Conservation (phyloP, 2,888 invertebrate species). For the Stenolophus ochropezus region DNA sequence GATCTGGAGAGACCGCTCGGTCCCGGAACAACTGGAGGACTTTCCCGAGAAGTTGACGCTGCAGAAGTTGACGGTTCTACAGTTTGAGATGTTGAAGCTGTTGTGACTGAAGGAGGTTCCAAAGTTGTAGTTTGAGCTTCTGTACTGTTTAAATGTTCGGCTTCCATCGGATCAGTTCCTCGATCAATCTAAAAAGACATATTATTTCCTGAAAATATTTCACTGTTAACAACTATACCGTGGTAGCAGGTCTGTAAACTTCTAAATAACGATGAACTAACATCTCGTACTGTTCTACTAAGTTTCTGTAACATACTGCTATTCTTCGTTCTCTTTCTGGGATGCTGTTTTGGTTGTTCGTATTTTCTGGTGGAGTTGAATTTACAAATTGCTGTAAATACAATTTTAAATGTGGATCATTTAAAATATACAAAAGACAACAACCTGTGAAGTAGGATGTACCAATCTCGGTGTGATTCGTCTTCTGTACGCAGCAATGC, state of each 20-base stretch:
- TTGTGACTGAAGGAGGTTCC: conserved; percentile 64
- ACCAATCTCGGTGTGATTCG: conserved; percentile 68
- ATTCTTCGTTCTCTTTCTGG: conserved; percentile 74
- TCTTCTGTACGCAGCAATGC: conserved; percentile 68
- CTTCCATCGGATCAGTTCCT: conserved; percentile 83
- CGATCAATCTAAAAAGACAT: conserved; percentile 78
- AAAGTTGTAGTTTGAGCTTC: conserved; percentile 64
- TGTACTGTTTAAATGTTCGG: conserved; percentile 71
- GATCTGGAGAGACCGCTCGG: conserved; percentile 58
- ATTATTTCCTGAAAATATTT: not conserved
- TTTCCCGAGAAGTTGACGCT: not conserved
- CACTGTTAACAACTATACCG: conserved; percentile 67
- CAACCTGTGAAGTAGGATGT: conserved; percentile 36
- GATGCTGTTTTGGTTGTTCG: conserved; percentile 68
- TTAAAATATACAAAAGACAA: too few relatives aligned
- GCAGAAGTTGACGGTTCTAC: conserved; percentile 14
- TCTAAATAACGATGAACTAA: conserved; percentile 74
- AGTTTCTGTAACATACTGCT: conserved; percentile 73
- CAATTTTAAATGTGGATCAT: too few relatives aligned
- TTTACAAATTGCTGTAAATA: conserved; percentile 30
- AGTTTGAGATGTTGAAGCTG: not conserved
- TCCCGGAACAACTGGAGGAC: conserved; percentile 51
- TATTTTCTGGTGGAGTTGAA: conserved; percentile 27
- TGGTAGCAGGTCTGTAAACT: conserved; percentile 72
- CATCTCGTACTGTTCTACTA: conserved; percentile 74